Evolutionary conservation across 2,888 invertebrate species (phyloP), one percentile per base, ranked within the genome.

Genomic region (Brenthis hecate): DNA sequence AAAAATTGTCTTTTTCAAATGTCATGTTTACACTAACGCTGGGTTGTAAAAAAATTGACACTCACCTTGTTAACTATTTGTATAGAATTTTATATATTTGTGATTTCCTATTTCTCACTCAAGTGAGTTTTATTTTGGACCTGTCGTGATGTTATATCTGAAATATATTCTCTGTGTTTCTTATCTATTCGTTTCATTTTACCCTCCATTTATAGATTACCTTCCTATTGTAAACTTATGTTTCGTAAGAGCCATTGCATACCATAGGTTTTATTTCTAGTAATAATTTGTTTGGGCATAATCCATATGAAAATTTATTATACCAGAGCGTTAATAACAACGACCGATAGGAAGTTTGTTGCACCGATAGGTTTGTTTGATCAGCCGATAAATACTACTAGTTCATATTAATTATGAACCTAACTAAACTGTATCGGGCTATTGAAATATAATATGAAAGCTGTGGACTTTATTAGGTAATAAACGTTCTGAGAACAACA

Each of bases 161-260:
- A 85, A 89, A 91, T 92, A 92, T 91, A 92, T 88, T 89, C 86
- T 92, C 91, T 90, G 91, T 92, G 91, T 92, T 92, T 92, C 91
- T 85, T 86, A 87, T 70, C 54, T 13, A 71, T 72, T 75, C 76
- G 81, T 88, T 88, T 87, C 75, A 83, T 84, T 87, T 71, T 32
- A 19, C 23, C n/a, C 14, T 36, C 36, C 14, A 32, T 8, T n/a
- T 47, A 19, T 23, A 23, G 13, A 23, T 48, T 48, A 14, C 55
- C 23, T 55, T 43, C 55, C 5, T 11, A 2, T 4, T 13, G 11
- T 28, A 55, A 55, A 13, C 5, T 13, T 14, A 55, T 55, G 13
- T 23, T 28, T 8, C 4, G 14, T 54, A 28, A 28, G 23, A 55
- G 55, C 13, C 13, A 11, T 6, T 28, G 3, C 14, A 11, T 32